Evolutionary conservation across 2,113 vertebrate species (phyloP), one percentile per base, ranked within the genome.

Genomic region (Neopipo cinnamomea): DNA sequence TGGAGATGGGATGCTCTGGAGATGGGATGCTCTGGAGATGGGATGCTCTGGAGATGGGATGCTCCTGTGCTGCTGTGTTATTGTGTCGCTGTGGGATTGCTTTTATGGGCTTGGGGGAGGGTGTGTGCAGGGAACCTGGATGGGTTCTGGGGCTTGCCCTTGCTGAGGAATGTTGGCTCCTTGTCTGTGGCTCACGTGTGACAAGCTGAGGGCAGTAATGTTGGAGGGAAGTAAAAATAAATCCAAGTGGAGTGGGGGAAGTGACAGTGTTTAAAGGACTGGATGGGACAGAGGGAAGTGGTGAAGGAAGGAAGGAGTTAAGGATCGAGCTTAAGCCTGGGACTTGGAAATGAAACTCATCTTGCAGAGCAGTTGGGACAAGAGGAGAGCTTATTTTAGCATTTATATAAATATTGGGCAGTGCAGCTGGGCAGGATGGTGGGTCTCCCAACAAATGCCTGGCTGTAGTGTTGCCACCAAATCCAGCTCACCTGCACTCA

Each of bases 291-390:
- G 72, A 53, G 76, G 63, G 56, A 93, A 91, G 81, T 87, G 73
- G 74, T 59, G 65, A 74, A 91, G 88, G 65, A 80, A 84, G 82
- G 71, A 90, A 88, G 68, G 90, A 88, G 88, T 89, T 94, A 76
- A 93, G n/a, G 49, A 85, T 37, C 4, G 49, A 82, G 33, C 46
- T 52, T n/a, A 10, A 50, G 28, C 46, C 33, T 21, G 5, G 59
- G 88, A 61, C 87, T 91, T 93, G 65, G 81, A 92, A 92, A 74
- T 67, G 31, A 82, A 95, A 95, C 77, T 62, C 33, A 47, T 23
- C 8, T 1, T 59, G 74, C 70, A 70, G 75, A 22, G 12, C 63
- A 68, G 33, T 12, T 52, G n/a, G 28, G 80, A 85, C 70, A 35
- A n/a, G 68, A 80, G 41, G 30, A 83, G 55, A 72, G 59, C 42